Evolutionary conservation across 2,888 invertebrate genomes (phyloP).

Genomic region (Neocrepidodera transversa): DNA sequence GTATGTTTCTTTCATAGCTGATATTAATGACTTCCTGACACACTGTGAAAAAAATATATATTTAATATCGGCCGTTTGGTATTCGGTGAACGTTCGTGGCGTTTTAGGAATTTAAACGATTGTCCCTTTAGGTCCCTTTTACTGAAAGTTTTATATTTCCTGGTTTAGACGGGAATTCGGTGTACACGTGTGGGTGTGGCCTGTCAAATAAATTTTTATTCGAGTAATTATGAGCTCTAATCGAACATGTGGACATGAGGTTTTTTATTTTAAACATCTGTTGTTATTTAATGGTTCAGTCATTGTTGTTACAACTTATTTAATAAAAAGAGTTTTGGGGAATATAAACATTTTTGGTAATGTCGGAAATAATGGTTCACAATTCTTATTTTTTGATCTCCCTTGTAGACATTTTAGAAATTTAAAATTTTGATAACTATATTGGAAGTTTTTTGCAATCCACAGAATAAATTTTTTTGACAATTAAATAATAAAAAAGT

Average conservation of each 20-base stretch:
- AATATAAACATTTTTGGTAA: too few species aligned
- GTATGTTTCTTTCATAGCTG: slow-evolving; percentile 28
- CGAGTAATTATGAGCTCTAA: not conserved
- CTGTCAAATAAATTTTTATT: not conserved
- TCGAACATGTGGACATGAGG: not conserved
- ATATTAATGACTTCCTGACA: slow-evolving; percentile 33
- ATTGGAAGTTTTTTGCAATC: too few species aligned
- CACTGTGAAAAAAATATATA: slow-evolving; percentile 28
- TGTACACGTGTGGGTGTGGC: not conserved
- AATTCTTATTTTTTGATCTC: too few species aligned
- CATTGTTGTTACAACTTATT: too few species aligned
- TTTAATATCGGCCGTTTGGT: slow-evolving; percentile 26
- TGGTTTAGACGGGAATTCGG: slow-evolving; percentile 1
- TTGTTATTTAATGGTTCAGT: not conserved
- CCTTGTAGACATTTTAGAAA: too few species aligned
- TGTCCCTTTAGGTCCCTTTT: slow-evolving; percentile 18
- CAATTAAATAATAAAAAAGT: too few species aligned
- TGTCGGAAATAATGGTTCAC: too few species aligned
- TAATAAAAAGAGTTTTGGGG: too few species aligned
- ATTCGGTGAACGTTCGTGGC: slow-evolving; percentile 27
- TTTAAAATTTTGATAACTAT: too few species aligned
- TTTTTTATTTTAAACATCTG: not conserved
- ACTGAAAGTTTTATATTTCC: slow-evolving; percentile 19
- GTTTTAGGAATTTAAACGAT: slow-evolving; percentile 33
- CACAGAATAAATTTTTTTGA: too few species aligned